phyloP scores from a whole-genome alignment of 2,113 vertebrate species.

The Epinephelus lanceolatus region DNA sequence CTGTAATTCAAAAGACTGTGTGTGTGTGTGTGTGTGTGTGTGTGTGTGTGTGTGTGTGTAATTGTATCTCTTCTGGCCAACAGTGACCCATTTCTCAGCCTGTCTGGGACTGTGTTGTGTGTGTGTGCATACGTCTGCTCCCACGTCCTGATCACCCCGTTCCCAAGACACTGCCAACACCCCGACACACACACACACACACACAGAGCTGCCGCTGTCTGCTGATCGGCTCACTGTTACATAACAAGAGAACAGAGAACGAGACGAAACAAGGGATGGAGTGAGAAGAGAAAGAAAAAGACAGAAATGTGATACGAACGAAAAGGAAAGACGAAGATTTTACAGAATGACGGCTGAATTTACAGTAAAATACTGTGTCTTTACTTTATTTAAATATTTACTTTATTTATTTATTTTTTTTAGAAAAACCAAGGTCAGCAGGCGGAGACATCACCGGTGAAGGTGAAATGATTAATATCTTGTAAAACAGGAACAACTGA shows the following conservation, averaged over 20 bases:
- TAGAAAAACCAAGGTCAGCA: no score
- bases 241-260: background rate
- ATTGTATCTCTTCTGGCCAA: conserved; percentile 22
- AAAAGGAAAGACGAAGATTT: no score
- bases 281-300: background rate
- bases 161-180: conserved; percentile 48
- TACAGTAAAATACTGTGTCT: no score
- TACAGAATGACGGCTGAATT: no score
- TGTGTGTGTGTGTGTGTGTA: conserved; percentile 27
- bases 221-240: background rate
- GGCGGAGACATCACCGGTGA: no score
- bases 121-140: conserved; percentile 14
- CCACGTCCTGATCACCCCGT: conserved; percentile 38
- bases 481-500: no score
- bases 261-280: background rate
- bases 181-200: background rate
- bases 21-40: conserved; percentile 1
- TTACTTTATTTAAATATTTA: no score
- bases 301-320: no score
- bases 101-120: conserved; percentile 26
- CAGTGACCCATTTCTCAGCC: conserved; percentile 53
- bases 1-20: background rate
- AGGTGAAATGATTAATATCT: no score
- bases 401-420: no score
- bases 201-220: conserved; percentile 2